Evolutionary conservation across 2,888 invertebrate genomes (phyloP).

Genomic region (Diploptera punctata): DNA sequence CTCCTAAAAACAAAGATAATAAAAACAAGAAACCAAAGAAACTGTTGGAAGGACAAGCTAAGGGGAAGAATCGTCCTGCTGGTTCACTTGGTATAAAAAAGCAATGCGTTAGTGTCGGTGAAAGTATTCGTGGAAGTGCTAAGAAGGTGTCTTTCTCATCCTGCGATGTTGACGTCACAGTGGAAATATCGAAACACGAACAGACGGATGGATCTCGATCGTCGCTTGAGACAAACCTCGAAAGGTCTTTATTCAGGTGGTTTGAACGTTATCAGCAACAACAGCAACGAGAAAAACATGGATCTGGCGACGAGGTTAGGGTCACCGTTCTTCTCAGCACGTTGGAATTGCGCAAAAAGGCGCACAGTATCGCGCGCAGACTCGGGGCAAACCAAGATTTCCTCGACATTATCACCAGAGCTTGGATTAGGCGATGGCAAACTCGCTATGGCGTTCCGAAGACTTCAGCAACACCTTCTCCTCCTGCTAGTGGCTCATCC

Average conservation of each 20-base stretch:
- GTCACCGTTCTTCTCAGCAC: conserved; percentile 11
- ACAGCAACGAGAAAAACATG: conserved; percentile 14
- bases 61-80: neutral
- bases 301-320: conserved; percentile 5
- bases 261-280: conserved; percentile 43
- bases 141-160: neutral
- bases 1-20: conserved; percentile 12
- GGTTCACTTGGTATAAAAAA: neutral
- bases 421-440: conserved; percentile 44
- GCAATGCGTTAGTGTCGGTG: neutral
- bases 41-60: neutral
- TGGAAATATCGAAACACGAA: neutral
- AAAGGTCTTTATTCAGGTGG: conserved; percentile 47
- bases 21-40: neutral
- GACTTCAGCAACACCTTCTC: neutral
- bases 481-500: neutral
- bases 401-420: conserved; percentile 33
- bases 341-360: conserved; percentile 34
- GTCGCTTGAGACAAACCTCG: conserved; percentile 47
- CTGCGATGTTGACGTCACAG: conserved; percentile 39
- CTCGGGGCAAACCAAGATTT: conserved; percentile 34
- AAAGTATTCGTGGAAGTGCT: conserved; percentile 30
- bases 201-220: conserved; percentile 43
- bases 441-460: conserved; percentile 41
- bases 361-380: conserved; percentile 37